Conservation (phyloP, 2,797 vertebrate species). For the Danio aesculapii region DNA sequence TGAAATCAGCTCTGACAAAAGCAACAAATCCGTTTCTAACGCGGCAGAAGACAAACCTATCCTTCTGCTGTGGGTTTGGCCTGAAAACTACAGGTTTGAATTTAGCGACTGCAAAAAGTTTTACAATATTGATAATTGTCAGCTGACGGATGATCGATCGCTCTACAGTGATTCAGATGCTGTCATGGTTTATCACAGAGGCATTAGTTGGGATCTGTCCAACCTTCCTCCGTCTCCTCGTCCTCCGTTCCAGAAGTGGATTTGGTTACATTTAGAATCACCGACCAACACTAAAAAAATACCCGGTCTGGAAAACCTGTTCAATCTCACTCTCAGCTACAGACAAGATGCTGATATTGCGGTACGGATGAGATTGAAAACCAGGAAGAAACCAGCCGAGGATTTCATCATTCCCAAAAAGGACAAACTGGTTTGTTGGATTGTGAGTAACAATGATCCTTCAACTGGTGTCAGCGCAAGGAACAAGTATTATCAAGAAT, state of each 20-base stretch:
- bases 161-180: constrained; percentile 81
- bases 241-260: constrained; percentile 87
- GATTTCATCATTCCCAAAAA: constrained; percentile 84
- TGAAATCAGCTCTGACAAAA: no score
- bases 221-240: constrained; percentile 85
- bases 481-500: constrained; percentile 82
- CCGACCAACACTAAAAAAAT: constrained; percentile 82
- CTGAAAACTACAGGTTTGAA: constrained; percentile 83
- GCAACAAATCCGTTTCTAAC: neutral
- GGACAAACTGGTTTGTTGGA: constrained; percentile 86
- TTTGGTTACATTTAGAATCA: constrained; percentile 89
- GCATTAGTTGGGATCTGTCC: constrained; percentile 82
- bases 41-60: constrained; percentile 79
- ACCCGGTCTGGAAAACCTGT: constrained; percentile 83
- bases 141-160: constrained; percentile 82
- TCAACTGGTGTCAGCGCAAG: constrained; percentile 68
- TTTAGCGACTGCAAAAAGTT: constrained; percentile 80
- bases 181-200: constrained; percentile 86
- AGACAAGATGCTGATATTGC: constrained; percentile 87
- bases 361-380: constrained; percentile 78
- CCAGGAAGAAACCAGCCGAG: constrained; percentile 71
- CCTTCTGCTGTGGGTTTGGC: constrained; percentile 88
- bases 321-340: constrained; percentile 88
- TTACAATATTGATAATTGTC: constrained; percentile 84
- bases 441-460: constrained; percentile 80